Percentiles rank a stretch among this genome's conserved stretches.
phyloP scores from a whole-genome alignment of 2,113 vertebrate species.

The Cephalophus harveyi region DNA sequence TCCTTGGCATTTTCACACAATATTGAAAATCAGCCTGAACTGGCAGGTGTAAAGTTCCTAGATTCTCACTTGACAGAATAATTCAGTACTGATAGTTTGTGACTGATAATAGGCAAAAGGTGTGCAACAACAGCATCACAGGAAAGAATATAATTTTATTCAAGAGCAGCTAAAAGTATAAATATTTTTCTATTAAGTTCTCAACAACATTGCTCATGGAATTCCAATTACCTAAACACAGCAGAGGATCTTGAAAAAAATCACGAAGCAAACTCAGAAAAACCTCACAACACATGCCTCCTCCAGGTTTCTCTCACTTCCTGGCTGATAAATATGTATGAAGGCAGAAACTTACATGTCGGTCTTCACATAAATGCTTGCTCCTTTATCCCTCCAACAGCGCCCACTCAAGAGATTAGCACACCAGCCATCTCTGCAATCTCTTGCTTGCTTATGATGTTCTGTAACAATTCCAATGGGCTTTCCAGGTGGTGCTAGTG shows the following conservation, averaged over 20 bases:
- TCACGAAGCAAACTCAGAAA: not conserved
- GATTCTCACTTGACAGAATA: constrained; percentile 74
- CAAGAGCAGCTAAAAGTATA: constrained; percentile 41
- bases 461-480: not conserved
- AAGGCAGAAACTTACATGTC: not conserved
- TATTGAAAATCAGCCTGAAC: constrained; percentile 79
- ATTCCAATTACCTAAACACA: not conserved
- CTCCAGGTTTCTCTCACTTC: not conserved
- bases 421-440: not conserved
- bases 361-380: not conserved
- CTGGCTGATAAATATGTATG: not conserved
- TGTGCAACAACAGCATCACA: not conserved
- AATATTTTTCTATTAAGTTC: constrained; percentile 33
- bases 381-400: not conserved
- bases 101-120: constrained; percentile 52
- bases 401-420: not conserved
- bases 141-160: not conserved
- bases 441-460: not conserved
- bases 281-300: not conserved
- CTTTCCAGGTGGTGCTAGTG: not conserved
- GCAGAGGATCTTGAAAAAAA: constrained; percentile 2
- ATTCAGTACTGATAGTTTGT: constrained; percentile 68
- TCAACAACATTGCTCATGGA: not conserved
- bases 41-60: constrained; percentile 80
- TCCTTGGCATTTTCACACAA: constrained; percentile 76